phyloP scores from a whole-genome alignment of 1,140 invertebrate species.

The Papilio aristodemus region DNA sequence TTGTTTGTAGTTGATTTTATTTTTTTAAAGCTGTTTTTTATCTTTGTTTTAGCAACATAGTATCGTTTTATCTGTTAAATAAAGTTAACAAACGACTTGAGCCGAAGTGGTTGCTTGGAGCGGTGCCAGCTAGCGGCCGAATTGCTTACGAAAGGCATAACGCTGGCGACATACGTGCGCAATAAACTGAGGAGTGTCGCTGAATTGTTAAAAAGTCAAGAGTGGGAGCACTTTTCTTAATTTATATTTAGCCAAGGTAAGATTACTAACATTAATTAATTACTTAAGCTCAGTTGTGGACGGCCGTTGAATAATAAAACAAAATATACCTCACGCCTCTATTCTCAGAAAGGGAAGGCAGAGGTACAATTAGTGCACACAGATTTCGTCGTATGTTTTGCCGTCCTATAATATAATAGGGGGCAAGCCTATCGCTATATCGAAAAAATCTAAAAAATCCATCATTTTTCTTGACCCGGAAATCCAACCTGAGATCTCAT shows the following conservation, averaged over 20 bases:
- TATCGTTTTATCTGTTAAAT: conserved; percentile 52
- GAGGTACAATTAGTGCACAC: too few species aligned
- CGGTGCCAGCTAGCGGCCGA: conserved; percentile 59
- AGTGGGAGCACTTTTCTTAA: conserved; percentile 1
- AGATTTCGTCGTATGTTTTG: too few species aligned
- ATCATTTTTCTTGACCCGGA: too few species aligned
- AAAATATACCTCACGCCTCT: too few species aligned
- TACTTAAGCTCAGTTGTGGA: neutral
- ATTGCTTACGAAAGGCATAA: conserved; percentile 69
- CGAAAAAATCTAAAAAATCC: too few species aligned
- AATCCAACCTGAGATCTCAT: too few species aligned
- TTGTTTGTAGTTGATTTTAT: neutral
- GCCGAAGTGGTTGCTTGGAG: conserved; percentile 66
- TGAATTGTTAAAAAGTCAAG: conserved; percentile 51
- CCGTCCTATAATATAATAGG: too few species aligned
- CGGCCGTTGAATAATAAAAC: too few species aligned
- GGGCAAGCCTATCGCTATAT: too few species aligned
- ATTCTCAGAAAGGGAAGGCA: too few species aligned
- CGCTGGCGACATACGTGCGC: conserved; percentile 56
- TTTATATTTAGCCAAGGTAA: conserved; percentile 11
- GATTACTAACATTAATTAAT: neutral
- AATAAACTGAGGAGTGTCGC: conserved; percentile 56
- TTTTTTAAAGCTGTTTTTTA: conserved; percentile 20
- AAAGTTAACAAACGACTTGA: conserved; percentile 71
- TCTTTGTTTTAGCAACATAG: conserved; percentile 34